phyloP scores from a whole-genome alignment of 2,888 invertebrate genomes.

The Drosophila colorata region DNA sequence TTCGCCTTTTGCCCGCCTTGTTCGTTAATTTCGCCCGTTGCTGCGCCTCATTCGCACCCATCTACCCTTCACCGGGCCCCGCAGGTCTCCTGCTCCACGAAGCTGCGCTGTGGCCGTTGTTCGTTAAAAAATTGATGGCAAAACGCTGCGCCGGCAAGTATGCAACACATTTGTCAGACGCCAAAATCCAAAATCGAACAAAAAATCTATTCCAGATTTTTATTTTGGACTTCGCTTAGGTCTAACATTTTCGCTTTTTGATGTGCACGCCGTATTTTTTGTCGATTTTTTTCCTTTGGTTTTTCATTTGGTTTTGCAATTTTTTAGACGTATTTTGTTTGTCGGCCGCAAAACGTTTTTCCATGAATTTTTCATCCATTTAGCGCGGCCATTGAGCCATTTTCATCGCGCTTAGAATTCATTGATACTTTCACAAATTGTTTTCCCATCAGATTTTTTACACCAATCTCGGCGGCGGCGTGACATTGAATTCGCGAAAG shows the following conservation, averaged over 20 bases:
- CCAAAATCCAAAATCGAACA: slow-evolving; percentile 43
- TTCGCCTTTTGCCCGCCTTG: slow-evolving; percentile 55
- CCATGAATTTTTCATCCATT: slow-evolving; percentile 76
- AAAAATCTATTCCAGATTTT: slow-evolving; percentile 17
- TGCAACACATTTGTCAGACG: slow-evolving; percentile 57
- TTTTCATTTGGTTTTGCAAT: slow-evolving; percentile 15
- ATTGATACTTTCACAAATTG: slow-evolving; percentile 74
- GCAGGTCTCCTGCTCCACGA: neutral
- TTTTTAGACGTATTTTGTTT: slow-evolving; percentile 51
- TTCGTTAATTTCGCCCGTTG: slow-evolving; percentile 70
- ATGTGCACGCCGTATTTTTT: slow-evolving; percentile 30
- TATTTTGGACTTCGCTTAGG: slow-evolving; percentile 29
- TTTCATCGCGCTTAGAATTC: slow-evolving; percentile 75
- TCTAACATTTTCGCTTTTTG: slow-evolving; percentile 61
- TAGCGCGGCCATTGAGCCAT: slow-evolving; percentile 69
- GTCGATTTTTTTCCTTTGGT: slow-evolving; percentile 23
- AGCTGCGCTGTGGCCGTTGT: slow-evolving; percentile 25
- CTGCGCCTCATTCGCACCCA: slow-evolving; percentile 55
- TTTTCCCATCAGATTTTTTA: slow-evolving; percentile 44
- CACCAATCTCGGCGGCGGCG: slow-evolving; percentile 15
- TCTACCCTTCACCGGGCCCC: neutral
- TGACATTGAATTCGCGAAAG: slow-evolving; percentile 59
- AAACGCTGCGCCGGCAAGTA: slow-evolving; percentile 51
- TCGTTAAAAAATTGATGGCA: slow-evolving; percentile 55
- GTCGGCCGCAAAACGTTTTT: slow-evolving; percentile 71